Conservation (phyloP, 2,113 vertebrate genomes). For the Dendropsophus ebraccatus region DNA sequence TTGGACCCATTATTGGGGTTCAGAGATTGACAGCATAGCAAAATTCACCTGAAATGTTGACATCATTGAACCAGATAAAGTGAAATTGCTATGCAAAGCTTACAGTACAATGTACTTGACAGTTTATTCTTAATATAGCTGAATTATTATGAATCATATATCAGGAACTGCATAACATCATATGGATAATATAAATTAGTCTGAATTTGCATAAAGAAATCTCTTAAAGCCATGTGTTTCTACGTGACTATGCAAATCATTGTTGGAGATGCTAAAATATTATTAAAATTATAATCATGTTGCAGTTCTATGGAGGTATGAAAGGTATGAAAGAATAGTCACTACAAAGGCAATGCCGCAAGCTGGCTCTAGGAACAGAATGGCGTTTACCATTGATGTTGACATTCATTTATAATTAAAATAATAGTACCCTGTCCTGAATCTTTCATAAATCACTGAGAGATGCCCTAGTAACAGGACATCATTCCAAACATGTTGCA, state of each 20-base stretch:
- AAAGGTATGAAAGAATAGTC: conserved; percentile 2
- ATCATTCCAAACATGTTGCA: background rate
- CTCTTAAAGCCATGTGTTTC: background rate
- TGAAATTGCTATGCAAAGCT: too few species aligned
- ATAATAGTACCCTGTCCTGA: background rate
- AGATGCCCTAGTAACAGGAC: background rate
- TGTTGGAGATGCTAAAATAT: background rate
- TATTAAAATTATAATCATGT: background rate
- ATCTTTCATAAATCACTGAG: conserved; percentile 23
- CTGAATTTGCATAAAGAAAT: background rate
- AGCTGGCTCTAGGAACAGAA: conserved; percentile 1
- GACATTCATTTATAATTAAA: conserved; percentile 51
- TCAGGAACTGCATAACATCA: background rate
- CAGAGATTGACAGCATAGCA: too few species aligned
- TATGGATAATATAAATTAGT: background rate
- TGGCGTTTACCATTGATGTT: conserved; percentile 43
- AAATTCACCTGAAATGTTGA: too few species aligned
- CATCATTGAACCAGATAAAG: too few species aligned
- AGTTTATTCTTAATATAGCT: background rate
- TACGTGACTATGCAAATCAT: background rate
- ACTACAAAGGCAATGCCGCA: conserved; percentile 34
- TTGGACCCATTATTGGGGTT: too few species aligned
- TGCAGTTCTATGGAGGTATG: background rate
- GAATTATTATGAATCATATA: background rate
- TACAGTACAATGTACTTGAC: background rate